A percentile compares a stretch with the other conserved stretches of the same genome.
phyloP scores from a whole-genome alignment of 2,113 vertebrate species.

The Pseudorhombus dupliciocellatus region DNA sequence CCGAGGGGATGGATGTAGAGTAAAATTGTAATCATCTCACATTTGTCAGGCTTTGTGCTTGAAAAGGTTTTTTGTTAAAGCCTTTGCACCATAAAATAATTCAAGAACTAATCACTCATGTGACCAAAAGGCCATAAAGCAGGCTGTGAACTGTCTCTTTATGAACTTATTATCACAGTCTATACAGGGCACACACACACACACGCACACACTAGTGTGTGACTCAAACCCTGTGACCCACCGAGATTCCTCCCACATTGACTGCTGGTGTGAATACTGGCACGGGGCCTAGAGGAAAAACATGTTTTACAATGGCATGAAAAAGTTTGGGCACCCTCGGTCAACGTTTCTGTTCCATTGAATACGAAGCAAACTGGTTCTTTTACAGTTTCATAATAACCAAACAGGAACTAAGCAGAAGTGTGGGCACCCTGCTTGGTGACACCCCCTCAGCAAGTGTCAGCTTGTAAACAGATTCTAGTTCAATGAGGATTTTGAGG shows the following conservation, averaged over 20 bases:
- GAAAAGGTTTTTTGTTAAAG: conserved; percentile 16
- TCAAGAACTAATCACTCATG: not conserved
- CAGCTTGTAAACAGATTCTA: not conserved
- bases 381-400: not conserved
- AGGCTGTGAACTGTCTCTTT: conserved; percentile 13
- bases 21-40: not conserved
- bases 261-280: conserved; percentile 55
- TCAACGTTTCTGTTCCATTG: not conserved
- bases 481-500: not conserved
- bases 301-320: conserved; percentile 17
- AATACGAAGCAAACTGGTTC: not conserved
- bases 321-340: not conserved
- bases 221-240: conserved; percentile 40
- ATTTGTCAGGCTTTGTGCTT: not conserved
- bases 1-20: not conserved
- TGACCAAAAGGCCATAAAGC: conserved; percentile 19
- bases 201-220: conserved; percentile 34
- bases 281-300: conserved; percentile 39
- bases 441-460: not conserved
- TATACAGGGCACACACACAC: conserved; percentile 40
- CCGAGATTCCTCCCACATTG: conserved; percentile 39
- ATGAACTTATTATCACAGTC: conserved; percentile 52
- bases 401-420: not conserved
- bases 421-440: not conserved
- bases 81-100: not conserved